Conservation (phyloP, 2,888 invertebrate genomes). For the Dicycla oo region DNA sequence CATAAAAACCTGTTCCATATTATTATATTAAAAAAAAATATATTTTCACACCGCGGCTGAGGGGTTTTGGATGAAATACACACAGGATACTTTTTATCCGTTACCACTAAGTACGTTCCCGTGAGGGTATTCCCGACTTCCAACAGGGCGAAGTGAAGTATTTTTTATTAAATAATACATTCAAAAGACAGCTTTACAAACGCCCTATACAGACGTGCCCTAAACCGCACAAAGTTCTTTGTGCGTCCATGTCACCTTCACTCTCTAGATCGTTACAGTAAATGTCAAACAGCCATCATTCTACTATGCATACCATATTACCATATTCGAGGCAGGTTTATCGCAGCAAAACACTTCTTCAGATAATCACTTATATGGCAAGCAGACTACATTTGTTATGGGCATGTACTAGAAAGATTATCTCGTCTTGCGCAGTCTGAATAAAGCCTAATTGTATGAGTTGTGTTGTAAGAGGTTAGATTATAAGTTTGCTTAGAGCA, state of each 20-base stretch:
- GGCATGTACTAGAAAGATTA: conserved; percentile 54
- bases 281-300: conserved; percentile 59
- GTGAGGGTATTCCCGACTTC: neutral
- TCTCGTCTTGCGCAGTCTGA: conserved; percentile 39
- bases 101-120: neutral
- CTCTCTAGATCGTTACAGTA: conserved; percentile 29
- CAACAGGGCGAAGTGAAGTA: too few species aligned
- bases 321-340: conserved; percentile 57
- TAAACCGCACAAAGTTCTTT: conserved; percentile 40
- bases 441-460: conserved; percentile 51
- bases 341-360: conserved; percentile 55
- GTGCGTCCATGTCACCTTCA: conserved; percentile 54
- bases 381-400: conserved; percentile 51
- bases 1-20: too few species aligned
- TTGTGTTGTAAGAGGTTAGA: conserved; percentile 33
- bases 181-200: neutral
- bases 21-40: too few species aligned
- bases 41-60: too few species aligned
- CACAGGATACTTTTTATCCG: neutral
- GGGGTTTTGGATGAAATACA: neutral
- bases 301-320: conserved; percentile 42
- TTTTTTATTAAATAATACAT: neutral
- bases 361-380: conserved; percentile 54
- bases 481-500: conserved; percentile 21
- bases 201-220: neutral